phyloP scores from a whole-genome alignment of 2,888 invertebrate genomes.

The Eulithis prunata region DNA sequence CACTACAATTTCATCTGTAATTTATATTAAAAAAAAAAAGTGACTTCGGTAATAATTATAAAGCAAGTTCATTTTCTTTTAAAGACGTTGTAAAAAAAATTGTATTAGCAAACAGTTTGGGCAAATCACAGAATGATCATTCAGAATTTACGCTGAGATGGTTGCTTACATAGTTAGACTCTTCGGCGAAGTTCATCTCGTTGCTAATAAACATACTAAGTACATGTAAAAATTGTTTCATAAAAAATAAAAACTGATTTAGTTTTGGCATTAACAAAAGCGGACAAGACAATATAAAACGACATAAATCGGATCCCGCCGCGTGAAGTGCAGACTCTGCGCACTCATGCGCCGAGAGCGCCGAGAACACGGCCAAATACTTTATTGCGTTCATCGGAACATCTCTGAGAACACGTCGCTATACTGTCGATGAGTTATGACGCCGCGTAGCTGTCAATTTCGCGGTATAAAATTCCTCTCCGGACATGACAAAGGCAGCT shows the following conservation, averaged over 20 bases:
- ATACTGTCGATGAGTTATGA: conserved; percentile 65
- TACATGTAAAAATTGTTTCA: conserved; percentile 39
- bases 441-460: conserved; percentile 76
- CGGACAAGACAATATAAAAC: conserved; percentile 76
- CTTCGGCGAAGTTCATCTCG: conserved; percentile 26
- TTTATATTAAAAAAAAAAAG: no score
- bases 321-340: conserved; percentile 61
- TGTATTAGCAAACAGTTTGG: no score
- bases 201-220: conserved; percentile 41
- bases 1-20: no score
- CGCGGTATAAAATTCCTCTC: conserved; percentile 77
- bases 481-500: conserved; percentile 79
- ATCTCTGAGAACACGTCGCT: conserved; percentile 61
- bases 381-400: conserved; percentile 73
- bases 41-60: no score
- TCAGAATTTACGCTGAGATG: no score
- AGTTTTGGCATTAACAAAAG: conserved; percentile 80
- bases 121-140: no score
- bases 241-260: conserved; percentile 64
- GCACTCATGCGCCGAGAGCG: conserved; percentile 61
- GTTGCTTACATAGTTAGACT: no score
- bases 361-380: conserved; percentile 63
- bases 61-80: no score
- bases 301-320: conserved; percentile 76
- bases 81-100: no score